Evolutionary conservation across 2,113 vertebrate genomes (phyloP).

Genomic region (Phalacrocorax pelagicus): DNA sequence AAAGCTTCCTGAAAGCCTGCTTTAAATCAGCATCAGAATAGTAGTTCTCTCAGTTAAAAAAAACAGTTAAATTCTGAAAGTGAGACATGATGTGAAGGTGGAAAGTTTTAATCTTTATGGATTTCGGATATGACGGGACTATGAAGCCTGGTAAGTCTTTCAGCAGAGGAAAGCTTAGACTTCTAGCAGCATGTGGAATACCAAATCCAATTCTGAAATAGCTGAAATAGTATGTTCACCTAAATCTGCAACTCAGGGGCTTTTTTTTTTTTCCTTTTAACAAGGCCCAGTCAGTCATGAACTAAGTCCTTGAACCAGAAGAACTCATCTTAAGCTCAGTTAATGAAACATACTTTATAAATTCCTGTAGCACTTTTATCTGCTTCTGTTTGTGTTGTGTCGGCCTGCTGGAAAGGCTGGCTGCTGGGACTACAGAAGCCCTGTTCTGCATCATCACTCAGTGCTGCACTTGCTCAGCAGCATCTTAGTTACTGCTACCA

Average conservation of each 20-base stretch:
- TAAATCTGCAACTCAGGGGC: no score
- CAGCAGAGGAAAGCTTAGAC: not conserved
- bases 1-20: not conserved
- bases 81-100: not conserved
- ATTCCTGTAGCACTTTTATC: not conserved
- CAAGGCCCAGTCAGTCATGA: not conserved
- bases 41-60: not conserved
- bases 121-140: not conserved
- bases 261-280: not conserved
- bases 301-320: not conserved
- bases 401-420: not conserved
- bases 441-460: not conserved
- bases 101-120: not conserved
- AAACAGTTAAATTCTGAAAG: not conserved
- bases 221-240: not conserved
- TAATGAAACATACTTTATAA: not conserved
- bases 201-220: not conserved
- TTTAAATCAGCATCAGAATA: not conserved
- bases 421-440: not conserved
- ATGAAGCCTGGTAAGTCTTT: not conserved
- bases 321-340: not conserved
- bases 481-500: rapidly evolving
- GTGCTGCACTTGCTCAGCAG: not conserved
- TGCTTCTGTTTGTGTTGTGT: not conserved
- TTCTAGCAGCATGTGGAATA: not conserved